Evolutionary conservation across 1,140 invertebrate species (phyloP), one percentile per base, ranked within the genome.

Genomic region (Brachionus asplanchnoidis): DNA sequence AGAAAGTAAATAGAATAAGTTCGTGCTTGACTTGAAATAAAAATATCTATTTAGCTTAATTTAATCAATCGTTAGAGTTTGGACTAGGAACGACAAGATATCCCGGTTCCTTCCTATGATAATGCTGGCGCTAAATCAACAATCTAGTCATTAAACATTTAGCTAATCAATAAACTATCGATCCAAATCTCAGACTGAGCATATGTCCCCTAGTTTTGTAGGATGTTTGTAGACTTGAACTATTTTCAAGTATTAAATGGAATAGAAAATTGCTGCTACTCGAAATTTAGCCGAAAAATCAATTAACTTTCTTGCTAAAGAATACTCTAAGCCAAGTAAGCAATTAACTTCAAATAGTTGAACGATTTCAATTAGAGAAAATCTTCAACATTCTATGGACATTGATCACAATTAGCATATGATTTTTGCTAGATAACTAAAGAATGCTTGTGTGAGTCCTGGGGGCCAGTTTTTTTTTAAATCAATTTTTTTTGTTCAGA

Each of bases 281-380:
- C n/a, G 68, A 73, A 44, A 42, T 73, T 42, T 42, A 73, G 36
- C 17, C 68, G 2, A 42, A 73, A 73, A 73, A 73, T 73, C 68
- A 73, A 73, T 73, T 73, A 40, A 73, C 40, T 73, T 73, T 42
- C 32, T 73, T 73, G 17, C 17, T 40, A 40, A 42, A 73, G 68
- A 73, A 73, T 73, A 73, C 68, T 73, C 40, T 73, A 73, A 73
- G 68, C 68, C 40, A 73, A 73, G 40, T 73, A 73, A 73, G 68
- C 68, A 73, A 73, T 73, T 73, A 73, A 73, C 28, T 40, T 40
- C 11, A 73, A 40, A 40, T 73, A 40, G 28, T 73, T 73, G 68
- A 73, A 73, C 66, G 66, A 73, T 73, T 42, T 73, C 68, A 73
- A 73, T 42, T 60, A 60, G 5, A 53, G 14, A 53, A 53, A 56